Percentiles rank a stretch among this genome's conserved stretches.
phyloP scores from a whole-genome alignment of 2,888 invertebrate genomes.

The Sepioteuthis lessoniana region DNA sequence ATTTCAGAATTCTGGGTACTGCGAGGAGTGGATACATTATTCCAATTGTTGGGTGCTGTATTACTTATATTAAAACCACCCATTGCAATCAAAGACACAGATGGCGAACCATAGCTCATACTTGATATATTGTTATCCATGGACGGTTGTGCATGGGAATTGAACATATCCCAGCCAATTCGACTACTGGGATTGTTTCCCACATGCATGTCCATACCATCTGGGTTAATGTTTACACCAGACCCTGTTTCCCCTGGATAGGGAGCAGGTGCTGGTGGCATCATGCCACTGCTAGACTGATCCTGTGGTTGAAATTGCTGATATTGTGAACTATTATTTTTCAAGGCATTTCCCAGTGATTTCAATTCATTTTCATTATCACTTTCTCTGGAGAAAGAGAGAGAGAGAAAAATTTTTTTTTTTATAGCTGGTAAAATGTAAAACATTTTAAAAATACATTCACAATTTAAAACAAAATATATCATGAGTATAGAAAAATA shows the following conservation, averaged over 20 bases:
- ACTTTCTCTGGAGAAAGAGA: conserved; percentile 68
- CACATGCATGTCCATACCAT: conserved; percentile 45
- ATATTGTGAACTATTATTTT: conserved; percentile 14
- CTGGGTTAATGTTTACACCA: conserved; percentile 34
- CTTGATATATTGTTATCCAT: conserved; percentile 35
- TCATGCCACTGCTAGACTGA: conserved; percentile 44
- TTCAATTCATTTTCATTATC: conserved; percentile 72
- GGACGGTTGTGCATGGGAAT: conserved; percentile 37
- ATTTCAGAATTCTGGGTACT: conserved; percentile 42
- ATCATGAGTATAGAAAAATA: too few species aligned
- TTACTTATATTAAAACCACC: conserved; percentile 45
- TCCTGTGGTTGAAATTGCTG: conserved; percentile 42
- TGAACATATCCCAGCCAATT: conserved; percentile 44
- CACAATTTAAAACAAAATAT: not conserved
- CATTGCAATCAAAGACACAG: conserved; percentile 41
- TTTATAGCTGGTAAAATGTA: not conserved
- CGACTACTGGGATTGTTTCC: conserved; percentile 33
- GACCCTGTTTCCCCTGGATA: conserved; percentile 46
- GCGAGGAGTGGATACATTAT: conserved; percentile 38
- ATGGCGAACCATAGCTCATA: conserved; percentile 37
- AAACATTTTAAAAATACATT: not conserved
- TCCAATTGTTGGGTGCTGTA: not conserved
- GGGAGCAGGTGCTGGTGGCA: conserved; percentile 46
- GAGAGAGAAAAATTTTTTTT: not conserved
- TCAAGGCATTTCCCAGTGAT: conserved; percentile 56